These are phyloP conservation scores for Tyrophagus putrescentiae DNA, from an alignment of 1,140 invertebrate genomes.

Conservation along the genomic window DNA sequence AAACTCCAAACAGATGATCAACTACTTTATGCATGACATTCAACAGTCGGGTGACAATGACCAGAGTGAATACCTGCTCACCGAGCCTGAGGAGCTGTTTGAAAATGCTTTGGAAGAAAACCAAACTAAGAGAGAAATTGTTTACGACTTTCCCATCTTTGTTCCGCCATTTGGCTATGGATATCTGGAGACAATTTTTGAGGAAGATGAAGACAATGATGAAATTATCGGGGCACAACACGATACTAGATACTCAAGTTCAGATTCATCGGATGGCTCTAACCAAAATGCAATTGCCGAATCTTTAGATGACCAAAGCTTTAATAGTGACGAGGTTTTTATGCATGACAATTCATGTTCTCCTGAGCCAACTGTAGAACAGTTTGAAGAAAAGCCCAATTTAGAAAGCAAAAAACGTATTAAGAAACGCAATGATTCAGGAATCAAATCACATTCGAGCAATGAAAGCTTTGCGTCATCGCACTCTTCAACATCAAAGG, in stretches of 20 bases:
- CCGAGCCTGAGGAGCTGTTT: no score
- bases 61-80: background rate
- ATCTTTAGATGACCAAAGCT: background rate
- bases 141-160: constrained; percentile 17
- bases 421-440: background rate
- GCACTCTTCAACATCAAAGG: no score
- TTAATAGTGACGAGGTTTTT: background rate
- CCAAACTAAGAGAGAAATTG: background rate
- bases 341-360: background rate
- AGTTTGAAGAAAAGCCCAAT: background rate
- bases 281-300: background rate
- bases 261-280: background rate
- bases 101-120: no score
- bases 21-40: background rate
- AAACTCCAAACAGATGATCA: background rate
- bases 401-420: background rate
- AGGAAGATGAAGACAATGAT: constrained; percentile 24
- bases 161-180: constrained; percentile 9
- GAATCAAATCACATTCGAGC: background rate
- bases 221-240: background rate
- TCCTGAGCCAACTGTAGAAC: no score
- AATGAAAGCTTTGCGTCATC: background rate
- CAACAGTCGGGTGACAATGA: background rate
- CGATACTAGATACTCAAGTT: background rate
- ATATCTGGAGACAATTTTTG: constrained; percentile 25